A percentile compares a stretch with the other conserved stretches of the same genome.
phyloP scores from a whole-genome alignment of 1,140 invertebrate species.

The Drosophila varians region DNA sequence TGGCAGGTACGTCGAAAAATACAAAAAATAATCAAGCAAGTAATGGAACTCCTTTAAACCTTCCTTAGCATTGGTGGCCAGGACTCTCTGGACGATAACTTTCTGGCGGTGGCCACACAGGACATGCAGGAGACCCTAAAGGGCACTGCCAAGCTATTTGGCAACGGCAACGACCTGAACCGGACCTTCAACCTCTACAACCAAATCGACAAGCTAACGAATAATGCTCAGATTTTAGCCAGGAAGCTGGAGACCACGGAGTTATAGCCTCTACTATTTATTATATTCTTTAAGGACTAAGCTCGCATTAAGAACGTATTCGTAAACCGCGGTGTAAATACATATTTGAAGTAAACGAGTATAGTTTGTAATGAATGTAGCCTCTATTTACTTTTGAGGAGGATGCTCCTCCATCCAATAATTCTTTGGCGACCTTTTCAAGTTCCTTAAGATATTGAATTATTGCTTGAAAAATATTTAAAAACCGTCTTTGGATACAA shows the following conservation, averaged over 20 bases:
- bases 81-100: constrained; percentile 94
- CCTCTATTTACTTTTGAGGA: not conserved
- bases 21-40: not conserved
- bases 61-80: constrained; percentile 86
- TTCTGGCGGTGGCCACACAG: constrained; percentile 66
- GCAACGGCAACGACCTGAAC: constrained; percentile 85
- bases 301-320: constrained; percentile 9
- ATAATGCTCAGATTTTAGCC: constrained; percentile 85
- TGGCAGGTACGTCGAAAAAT: constrained; percentile 87
- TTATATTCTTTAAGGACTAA: constrained; percentile 21
- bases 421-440: too few species aligned
- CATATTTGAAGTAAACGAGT: not conserved
- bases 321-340: constrained; percentile 49
- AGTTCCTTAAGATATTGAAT: too few species aligned
- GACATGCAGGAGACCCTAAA: constrained; percentile 78
- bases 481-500: too few species aligned
- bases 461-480: too few species aligned
- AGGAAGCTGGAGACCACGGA: constrained; percentile 95
- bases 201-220: constrained; percentile 86
- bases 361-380: not conserved
- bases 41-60: not conserved
- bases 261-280: constrained; percentile 70
- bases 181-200: constrained; percentile 88
- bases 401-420: not conserved
- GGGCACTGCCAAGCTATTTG: constrained; percentile 81